phyloP scores from a whole-genome alignment of 2,113 vertebrate species.

The Lagopus muta region DNA sequence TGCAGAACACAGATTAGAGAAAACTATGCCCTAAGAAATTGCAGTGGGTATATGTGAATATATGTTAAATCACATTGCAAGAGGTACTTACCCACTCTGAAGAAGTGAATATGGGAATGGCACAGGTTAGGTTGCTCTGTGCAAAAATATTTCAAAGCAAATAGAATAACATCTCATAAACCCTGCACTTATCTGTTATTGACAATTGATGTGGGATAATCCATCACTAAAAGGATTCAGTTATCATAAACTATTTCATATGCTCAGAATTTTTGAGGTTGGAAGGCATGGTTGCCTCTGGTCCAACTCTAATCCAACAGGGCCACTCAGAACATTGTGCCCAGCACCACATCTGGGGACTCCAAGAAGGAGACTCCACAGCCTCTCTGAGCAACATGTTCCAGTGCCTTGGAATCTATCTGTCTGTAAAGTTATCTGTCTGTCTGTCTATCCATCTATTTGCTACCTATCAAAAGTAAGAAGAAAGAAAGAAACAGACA shows the following conservation, averaged over 20 bases:
- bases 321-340: background rate
- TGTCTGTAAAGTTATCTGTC: too few relatives aligned
- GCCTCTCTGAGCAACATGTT: background rate
- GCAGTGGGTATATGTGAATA: background rate
- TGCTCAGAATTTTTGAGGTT: background rate
- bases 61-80: background rate
- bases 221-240: background rate
- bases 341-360: background rate
- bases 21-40: background rate
- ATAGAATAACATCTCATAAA: background rate
- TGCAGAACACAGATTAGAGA: background rate
- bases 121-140: background rate
- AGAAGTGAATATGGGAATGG: background rate
- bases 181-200: background rate
- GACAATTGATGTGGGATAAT: background rate
- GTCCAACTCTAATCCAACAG: background rate
- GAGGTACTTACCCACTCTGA: background rate
- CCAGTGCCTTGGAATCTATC: background rate
- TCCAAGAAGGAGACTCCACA: background rate
- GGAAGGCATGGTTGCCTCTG: background rate
- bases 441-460: too few relatives aligned
- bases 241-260: background rate
- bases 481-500: background rate
- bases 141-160: background rate
- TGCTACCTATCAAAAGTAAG: too few relatives aligned